These are phyloP conservation scores for Chaetura pelagica DNA, from an alignment of 2,113 vertebrate species.

Conservation along the genomic window DNA sequence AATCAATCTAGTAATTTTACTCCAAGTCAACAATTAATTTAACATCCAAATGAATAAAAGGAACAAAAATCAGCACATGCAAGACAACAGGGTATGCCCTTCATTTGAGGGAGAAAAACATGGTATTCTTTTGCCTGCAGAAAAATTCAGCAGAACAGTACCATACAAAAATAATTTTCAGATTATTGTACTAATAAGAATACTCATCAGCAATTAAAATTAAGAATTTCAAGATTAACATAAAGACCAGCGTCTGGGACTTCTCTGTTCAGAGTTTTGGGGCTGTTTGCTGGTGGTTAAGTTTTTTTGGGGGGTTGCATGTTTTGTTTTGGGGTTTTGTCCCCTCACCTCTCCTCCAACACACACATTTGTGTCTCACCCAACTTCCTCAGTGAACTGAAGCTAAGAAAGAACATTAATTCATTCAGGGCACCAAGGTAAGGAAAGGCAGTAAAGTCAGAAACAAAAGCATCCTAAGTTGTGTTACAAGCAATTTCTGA, in stretches of 20 bases:
- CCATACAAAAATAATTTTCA: not conserved
- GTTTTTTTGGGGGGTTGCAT: not conserved
- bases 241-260: not conserved
- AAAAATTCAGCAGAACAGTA: not conserved
- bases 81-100: not conserved
- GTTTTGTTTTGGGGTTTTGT: not conserved
- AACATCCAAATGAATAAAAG: not conserved
- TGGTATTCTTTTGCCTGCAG: not conserved
- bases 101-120: not conserved
- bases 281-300: not conserved
- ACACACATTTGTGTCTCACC: not conserved
- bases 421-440: not conserved
- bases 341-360: not conserved
- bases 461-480: not conserved
- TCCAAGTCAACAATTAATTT: not conserved
- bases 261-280: not conserved
- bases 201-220: not conserved
- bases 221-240: not conserved
- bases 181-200: not conserved
- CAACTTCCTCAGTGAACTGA: not conserved
- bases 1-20: not conserved
- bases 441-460: not conserved
- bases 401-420: not conserved
- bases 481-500: not conserved
- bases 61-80: not conserved